phyloP scores from a whole-genome alignment of 2,113 vertebrate genomes.

The Mesocricetus auratus region DNA sequence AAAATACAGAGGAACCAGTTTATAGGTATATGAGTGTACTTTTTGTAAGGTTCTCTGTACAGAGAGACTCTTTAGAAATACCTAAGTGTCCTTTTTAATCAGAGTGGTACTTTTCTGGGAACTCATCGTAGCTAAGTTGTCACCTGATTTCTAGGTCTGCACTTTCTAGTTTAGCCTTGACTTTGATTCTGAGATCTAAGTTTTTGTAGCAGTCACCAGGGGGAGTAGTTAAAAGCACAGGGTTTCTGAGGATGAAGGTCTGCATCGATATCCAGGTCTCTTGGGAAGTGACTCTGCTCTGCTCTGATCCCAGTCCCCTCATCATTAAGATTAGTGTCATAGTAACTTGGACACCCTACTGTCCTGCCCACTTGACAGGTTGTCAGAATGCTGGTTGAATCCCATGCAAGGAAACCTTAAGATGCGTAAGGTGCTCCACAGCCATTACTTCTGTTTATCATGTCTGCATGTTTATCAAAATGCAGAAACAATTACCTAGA shows the following conservation, averaged over 20 bases:
- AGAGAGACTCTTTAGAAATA: conserved; percentile 22
- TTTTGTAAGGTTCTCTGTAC: neutral
- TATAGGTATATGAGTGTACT: neutral
- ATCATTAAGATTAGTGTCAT: neutral
- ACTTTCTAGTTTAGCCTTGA: neutral
- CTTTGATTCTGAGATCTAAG: neutral
- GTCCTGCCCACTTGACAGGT: neutral
- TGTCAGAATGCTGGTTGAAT: neutral
- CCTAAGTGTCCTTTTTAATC: neutral
- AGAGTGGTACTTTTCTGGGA: neutral
- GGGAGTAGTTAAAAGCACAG: neutral
- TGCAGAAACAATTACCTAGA: neutral
- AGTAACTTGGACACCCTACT: neutral
- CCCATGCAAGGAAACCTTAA: neutral
- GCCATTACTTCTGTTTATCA: neutral
- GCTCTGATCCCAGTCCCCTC: neutral
- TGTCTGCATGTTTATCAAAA: neutral
- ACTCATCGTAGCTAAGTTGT: neutral
- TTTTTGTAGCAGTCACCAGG: neutral
- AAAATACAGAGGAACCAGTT: neutral
- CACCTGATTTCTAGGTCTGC: neutral
- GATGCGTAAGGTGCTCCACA: neutral
- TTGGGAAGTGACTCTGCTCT: neutral
- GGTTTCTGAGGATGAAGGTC: neutral
- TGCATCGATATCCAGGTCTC: neutral